phyloP scores from a whole-genome alignment of 2,797 vertebrate genomes.

The Pristis pectinata region DNA sequence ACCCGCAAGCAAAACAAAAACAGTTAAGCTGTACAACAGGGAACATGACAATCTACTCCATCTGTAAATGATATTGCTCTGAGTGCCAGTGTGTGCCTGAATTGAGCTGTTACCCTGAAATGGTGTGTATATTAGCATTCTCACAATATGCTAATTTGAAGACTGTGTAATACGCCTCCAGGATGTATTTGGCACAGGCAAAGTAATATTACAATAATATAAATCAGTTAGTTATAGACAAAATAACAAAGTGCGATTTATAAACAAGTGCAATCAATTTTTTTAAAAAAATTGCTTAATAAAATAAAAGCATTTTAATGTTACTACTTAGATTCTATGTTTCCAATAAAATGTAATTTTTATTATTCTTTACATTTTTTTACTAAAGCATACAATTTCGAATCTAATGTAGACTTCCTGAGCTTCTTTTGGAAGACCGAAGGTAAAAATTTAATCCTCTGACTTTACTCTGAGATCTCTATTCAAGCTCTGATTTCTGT shows the following conservation, averaged over 20 bases:
- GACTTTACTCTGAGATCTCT: neutral
- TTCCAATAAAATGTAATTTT: neutral
- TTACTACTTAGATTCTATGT: neutral
- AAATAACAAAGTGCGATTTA: neutral
- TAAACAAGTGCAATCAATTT: neutral
- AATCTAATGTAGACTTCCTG: neutral
- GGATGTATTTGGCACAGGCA: neutral
- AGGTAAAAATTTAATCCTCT: neutral
- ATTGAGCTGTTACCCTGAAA: neutral
- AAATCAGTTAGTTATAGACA: slow-evolving; percentile 3
- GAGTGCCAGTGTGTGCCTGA: neutral
- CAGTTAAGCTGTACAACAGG: neutral
- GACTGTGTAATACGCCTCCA: neutral
- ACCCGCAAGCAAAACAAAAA: slow-evolving; percentile 3
- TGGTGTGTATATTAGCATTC: neutral
- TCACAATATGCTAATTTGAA: slow-evolving; percentile 6
- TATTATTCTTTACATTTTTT: neutral
- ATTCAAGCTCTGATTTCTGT: neutral
- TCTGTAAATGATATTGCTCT: neutral
- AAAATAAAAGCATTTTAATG: neutral
- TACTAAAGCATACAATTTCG: neutral
- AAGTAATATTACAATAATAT: slow-evolving; percentile 4
- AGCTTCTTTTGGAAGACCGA: neutral
- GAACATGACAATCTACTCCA: neutral
- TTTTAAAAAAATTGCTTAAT: neutral